Percentiles rank a stretch among this genome's conserved stretches.
phyloP scores from a whole-genome alignment of 1,140 invertebrate species.

The Asbolus verrucosus region DNA sequence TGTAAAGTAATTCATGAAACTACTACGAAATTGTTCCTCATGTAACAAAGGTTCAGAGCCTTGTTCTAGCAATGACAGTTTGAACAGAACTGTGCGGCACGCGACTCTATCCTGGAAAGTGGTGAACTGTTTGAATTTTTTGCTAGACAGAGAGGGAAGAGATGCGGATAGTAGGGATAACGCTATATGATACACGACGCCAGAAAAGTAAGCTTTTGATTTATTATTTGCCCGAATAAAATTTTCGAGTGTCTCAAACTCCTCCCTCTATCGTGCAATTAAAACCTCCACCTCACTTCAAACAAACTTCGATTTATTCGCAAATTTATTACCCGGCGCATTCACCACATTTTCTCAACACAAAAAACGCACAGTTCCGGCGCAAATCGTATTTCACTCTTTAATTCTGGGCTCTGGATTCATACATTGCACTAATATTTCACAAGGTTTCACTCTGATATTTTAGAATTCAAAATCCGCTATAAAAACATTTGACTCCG shows the following conservation, averaged over 20 bases:
- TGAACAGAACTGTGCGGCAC: constrained; percentile 41
- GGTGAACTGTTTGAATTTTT: constrained; percentile 43
- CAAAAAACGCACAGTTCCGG: no score
- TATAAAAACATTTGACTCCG: no score
- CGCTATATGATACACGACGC: constrained; percentile 34
- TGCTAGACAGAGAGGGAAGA: constrained; percentile 37
- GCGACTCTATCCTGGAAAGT: constrained; percentile 36
- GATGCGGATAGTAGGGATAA: constrained; percentile 40
- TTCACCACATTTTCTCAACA: constrained; percentile 26
- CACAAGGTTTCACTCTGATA: no score
- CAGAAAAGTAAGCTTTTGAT: constrained; percentile 12
- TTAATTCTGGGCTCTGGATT: no score
- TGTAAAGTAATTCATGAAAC: constrained; percentile 22
- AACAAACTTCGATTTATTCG: neutral
- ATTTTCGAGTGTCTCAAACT: neutral
- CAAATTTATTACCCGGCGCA: constrained; percentile 5
- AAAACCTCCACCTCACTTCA: no score
- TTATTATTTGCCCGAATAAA: constrained; percentile 11
- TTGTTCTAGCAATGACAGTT: constrained; percentile 31
- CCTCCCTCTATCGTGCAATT: no score
- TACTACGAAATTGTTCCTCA: neutral
- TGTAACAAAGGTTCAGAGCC: neutral
- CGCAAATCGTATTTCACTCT: no score
- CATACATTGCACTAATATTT: no score
- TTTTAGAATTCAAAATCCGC: no score